Evolutionary conservation across 30 jellyfish, hydroid and myxozoan species (phyloP).

Genomic region (Cassiopea xamachana): DNA sequence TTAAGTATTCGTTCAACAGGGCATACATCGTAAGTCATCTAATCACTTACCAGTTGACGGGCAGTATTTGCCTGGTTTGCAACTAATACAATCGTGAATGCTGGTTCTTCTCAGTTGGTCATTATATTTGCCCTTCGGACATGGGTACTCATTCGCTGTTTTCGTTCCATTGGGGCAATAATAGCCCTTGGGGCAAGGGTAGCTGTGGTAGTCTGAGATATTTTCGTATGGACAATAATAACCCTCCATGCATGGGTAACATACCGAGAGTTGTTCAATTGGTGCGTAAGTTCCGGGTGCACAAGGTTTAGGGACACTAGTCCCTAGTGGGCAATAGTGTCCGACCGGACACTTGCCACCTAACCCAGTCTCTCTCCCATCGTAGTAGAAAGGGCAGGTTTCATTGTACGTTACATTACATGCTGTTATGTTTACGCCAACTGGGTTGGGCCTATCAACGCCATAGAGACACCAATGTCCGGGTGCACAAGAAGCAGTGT

Average conservation of each 20-base stretch:
- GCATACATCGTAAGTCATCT: background rate
- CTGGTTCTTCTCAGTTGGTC: constrained; percentile 59
- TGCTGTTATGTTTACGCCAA: constrained; percentile 74
- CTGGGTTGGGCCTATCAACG: constrained; percentile 92
- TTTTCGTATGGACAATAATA: constrained; percentile 87
- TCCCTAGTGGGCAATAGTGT: constrained; percentile 86
- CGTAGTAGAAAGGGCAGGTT: constrained; percentile 84
- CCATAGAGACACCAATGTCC: constrained; percentile 98
- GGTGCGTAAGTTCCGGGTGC: constrained; percentile 94
- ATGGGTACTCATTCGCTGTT: constrained; percentile 68
- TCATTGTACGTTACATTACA: constrained; percentile 52
- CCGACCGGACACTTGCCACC: constrained; percentile 99
- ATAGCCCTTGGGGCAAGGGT: constrained; percentile 92
- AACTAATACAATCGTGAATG: constrained; percentile 76
- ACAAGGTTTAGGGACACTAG: constrained; percentile 84
- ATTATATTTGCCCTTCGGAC: constrained; percentile 92
- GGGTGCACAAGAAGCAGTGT: constrained; percentile 84
- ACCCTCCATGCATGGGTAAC: constrained; percentile 96
- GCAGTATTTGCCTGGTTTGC: constrained; percentile 93
- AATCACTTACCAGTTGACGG: constrained; percentile 76
- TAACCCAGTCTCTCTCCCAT: constrained; percentile 91
- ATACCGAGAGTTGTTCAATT: constrained; percentile 67
- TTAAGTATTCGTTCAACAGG: too few species aligned
- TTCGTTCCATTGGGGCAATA: constrained; percentile 96
- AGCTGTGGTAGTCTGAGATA: constrained; percentile 85